These are phyloP conservation scores for Cephus cinctus DNA, from an alignment of 1,140 invertebrate species.

Conservation along the genomic window DNA sequence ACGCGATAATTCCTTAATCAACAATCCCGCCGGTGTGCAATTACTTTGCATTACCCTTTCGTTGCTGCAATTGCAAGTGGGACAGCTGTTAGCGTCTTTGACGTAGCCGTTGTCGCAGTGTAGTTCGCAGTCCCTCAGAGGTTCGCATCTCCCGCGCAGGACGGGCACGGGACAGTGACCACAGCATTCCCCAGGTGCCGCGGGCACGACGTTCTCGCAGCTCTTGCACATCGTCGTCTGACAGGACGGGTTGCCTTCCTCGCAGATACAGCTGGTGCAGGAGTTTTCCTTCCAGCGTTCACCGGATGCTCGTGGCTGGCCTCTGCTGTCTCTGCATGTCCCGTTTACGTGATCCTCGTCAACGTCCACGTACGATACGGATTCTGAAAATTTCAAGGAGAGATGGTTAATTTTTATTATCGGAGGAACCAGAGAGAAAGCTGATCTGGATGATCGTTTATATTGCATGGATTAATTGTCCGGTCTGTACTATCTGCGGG, in stretches of 20 bases:
- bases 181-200: slow-evolving; percentile 43
- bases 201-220: slow-evolving; percentile 35
- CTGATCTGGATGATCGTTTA: too few species aligned
- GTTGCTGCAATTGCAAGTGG: slow-evolving; percentile 32
- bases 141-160: slow-evolving; percentile 14
- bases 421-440: too few species aligned
- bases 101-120: slow-evolving; percentile 33
- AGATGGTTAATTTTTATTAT: too few species aligned
- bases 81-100: slow-evolving; percentile 28
- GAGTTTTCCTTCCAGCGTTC: slow-evolving; percentile 39
- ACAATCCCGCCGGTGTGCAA: too few species aligned
- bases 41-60: slow-evolving; percentile 25
- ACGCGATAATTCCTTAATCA: too few species aligned
- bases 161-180: slow-evolving; percentile 36
- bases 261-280: slow-evolving; percentile 41
- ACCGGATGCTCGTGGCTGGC: slow-evolving; percentile 24
- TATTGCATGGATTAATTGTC: too few species aligned
- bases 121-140: slow-evolving; percentile 29
- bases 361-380: slow-evolving; percentile 25
- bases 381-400: slow-evolving; percentile 27
- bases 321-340: slow-evolving; percentile 33
- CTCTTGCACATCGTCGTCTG: slow-evolving; percentile 45
- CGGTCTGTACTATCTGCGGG: too few species aligned
- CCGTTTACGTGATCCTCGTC: slow-evolving; percentile 20
- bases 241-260: slow-evolving; percentile 35